Evolutionary conservation across 2,113 vertebrate genomes (phyloP), one percentile per base, ranked within the genome.

Genomic region (Canis aureus): DNA sequence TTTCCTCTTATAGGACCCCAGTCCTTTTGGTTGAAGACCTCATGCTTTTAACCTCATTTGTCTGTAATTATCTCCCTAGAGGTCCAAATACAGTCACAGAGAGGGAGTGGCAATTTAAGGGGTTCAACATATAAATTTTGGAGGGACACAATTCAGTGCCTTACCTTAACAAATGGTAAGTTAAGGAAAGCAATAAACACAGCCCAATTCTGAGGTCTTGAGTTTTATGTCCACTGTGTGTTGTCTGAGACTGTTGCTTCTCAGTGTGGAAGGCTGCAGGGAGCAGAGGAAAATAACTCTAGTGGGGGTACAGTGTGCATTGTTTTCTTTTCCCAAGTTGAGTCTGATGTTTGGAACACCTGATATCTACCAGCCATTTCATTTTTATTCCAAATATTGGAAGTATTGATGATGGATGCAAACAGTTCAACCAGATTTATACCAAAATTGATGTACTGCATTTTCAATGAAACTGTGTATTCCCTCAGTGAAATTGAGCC

Each of bases 201-300:
- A 67, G 3, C 1, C 22, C 9, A 11, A 25, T 32, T 8, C 29
- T 38, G 5, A 19, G 0, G 0, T 43, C 25, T 38, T 87, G 53
- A 49, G 20, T 79, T 66, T 73, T 9, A n/a, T 27, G 5, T 11
- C 9, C 15, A 17, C 10, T 43, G 8, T 12, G 13, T 23, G 35
- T 16, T 59, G 10, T 67, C 38, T 57, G 29, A 79, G 43, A 43
- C 23, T 0, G 4, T 29, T 3, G 11, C 3, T 62, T 60, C 5
- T 25, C 22, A 5, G 38, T 27, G 20, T 27, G 8, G 23, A 78
- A 29, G 8, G 66, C 2, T 49, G 17, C 32, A 25, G 10, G 19
- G 9, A 73, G 7, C 13, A 80, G n/a, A 43, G 6, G 10, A 19
- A 11, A n/a, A n/a, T 74, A 25, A 2, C 19, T 29, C 29, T 53